Conservation (phyloP, 1,140 invertebrate species). For the Paraescarpia echinospica region DNA sequence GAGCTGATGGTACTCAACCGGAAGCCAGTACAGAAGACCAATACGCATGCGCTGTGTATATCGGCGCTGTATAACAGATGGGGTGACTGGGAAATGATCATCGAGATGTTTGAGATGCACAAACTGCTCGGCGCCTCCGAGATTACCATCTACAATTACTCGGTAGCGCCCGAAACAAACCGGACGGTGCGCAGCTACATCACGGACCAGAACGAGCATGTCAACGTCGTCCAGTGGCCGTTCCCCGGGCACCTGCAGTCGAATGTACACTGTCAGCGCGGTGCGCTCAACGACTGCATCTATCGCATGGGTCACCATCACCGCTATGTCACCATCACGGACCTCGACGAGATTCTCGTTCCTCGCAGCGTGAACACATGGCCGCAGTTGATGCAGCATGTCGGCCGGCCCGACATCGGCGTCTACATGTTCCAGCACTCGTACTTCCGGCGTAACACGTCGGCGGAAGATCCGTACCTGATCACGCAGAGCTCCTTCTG, state of each 20-base stretch:
- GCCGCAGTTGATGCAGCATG: slow-evolving; percentile 1
- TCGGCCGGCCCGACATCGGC: slow-evolving; percentile 11
- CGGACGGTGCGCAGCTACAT: slow-evolving; percentile 10
- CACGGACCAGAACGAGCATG: not conserved
- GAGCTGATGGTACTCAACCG: slow-evolving; percentile 17
- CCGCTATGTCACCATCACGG: slow-evolving; percentile 19
- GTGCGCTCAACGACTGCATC: slow-evolving; percentile 25
- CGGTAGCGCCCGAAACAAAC: not conserved
- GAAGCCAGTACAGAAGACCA: not conserved
- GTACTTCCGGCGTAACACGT: slow-evolving; percentile 25
- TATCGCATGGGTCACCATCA: slow-evolving; percentile 16
- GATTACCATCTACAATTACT: slow-evolving; percentile 20
- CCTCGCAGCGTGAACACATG: slow-evolving; percentile 15
- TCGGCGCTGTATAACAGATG: slow-evolving; percentile 15
- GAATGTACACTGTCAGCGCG: slow-evolving; percentile 19
- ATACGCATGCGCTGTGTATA: slow-evolving; percentile 18
- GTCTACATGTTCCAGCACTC: slow-evolving; percentile 26
- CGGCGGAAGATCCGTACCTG: slow-evolving; percentile 15
- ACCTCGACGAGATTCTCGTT: slow-evolving; percentile 25
- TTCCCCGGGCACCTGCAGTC: slow-evolving; percentile 15
- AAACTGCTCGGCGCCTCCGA: slow-evolving; percentile 12
- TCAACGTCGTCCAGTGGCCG: slow-evolving; percentile 25
- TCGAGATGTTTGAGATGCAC: slow-evolving; percentile 25
- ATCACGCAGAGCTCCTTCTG: slow-evolving; percentile 27
- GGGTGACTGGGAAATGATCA: slow-evolving; percentile 17